A percentile compares a stretch with the other conserved stretches of the same genome.
phyloP scores from a whole-genome alignment of 2,888 invertebrate genomes.

The Drosophila phalerata region DNA sequence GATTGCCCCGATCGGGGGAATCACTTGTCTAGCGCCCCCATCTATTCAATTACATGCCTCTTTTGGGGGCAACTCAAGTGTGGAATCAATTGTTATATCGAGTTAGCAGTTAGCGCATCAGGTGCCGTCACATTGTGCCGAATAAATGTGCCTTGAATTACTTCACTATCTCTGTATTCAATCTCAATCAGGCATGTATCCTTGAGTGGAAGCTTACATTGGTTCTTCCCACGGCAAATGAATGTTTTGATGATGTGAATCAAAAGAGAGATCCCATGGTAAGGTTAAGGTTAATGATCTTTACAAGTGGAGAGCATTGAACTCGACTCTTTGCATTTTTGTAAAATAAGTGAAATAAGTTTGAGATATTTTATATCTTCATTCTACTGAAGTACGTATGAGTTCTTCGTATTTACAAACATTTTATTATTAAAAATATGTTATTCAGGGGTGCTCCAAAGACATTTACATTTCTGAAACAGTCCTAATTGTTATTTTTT shows the following conservation, averaged over 20 bases:
- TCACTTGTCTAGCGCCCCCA: slow-evolving; percentile 57
- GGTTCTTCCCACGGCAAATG: slow-evolving; percentile 62
- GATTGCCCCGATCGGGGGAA: slow-evolving; percentile 33
- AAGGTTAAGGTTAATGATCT: slow-evolving; percentile 69
- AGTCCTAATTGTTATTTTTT: no score
- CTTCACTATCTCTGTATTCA: slow-evolving; percentile 57
- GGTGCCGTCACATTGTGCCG: slow-evolving; percentile 62
- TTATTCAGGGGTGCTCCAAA: no score
- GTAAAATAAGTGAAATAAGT: background rate
- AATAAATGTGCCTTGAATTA: slow-evolving; percentile 63
- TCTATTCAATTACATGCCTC: slow-evolving; percentile 17
- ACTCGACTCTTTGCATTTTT: slow-evolving; percentile 28
- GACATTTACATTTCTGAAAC: no score
- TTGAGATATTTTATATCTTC: background rate
- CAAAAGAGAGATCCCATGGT: slow-evolving; percentile 5
- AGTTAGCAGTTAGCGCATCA: slow-evolving; percentile 64
- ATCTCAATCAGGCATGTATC: slow-evolving; percentile 75
- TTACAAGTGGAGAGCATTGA: slow-evolving; percentile 47
- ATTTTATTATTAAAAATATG: no score
- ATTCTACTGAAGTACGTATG: no score
- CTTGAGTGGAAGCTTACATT: slow-evolving; percentile 56
- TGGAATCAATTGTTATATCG: slow-evolving; percentile 60
- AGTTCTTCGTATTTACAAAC: no score
- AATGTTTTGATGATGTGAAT: slow-evolving; percentile 33
- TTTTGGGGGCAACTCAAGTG: slow-evolving; percentile 37